These are phyloP conservation scores for Pyrocoelia pectoralis DNA, from an alignment of 2,888 invertebrate genomes.

Conservation along the genomic window DNA sequence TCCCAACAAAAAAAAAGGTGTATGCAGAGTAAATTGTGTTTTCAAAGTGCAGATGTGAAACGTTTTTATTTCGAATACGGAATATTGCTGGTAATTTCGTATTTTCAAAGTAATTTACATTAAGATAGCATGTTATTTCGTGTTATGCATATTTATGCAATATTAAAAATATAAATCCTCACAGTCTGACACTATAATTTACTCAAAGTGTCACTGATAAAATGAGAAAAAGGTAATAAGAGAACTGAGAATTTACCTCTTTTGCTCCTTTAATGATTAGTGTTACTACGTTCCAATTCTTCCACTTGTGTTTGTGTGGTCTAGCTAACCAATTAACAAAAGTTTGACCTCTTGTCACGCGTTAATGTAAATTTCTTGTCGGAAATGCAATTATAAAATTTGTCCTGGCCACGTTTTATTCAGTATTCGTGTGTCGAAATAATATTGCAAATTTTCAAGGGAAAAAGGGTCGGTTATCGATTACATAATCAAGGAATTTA, in stretches of 20 bases:
- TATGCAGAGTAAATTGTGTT: background rate
- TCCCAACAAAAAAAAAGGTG: background rate
- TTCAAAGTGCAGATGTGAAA: slow-evolving; percentile 26
- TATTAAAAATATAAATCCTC: slow-evolving; percentile 37
- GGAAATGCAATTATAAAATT: background rate
- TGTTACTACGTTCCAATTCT: no score
- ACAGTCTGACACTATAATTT: slow-evolving; percentile 34
- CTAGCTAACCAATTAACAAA: slow-evolving; percentile 19
- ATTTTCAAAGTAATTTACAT: slow-evolving; percentile 36
- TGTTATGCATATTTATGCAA: slow-evolving; percentile 36
- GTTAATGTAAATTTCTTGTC: slow-evolving; percentile 13
- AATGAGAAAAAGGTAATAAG: slow-evolving; percentile 27
- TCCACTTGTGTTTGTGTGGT: background rate
- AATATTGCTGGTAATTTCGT: slow-evolving; percentile 35
- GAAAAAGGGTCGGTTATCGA: slow-evolving; percentile 11
- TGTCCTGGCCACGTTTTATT: slow-evolving; percentile 6
- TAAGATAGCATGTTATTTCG: slow-evolving; percentile 33
- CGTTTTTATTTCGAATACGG: slow-evolving; percentile 25
- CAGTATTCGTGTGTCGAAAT: background rate
- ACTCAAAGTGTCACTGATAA: slow-evolving; percentile 33
- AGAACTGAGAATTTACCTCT: slow-evolving; percentile 22
- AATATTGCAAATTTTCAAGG: background rate
- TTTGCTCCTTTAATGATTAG: background rate
- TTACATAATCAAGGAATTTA: slow-evolving; percentile 18
- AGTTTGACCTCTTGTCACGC: slow-evolving; percentile 14